Base-by-base conservation (phyloP, 2,888 invertebrate species). In the Macrophya annulata region DNA sequence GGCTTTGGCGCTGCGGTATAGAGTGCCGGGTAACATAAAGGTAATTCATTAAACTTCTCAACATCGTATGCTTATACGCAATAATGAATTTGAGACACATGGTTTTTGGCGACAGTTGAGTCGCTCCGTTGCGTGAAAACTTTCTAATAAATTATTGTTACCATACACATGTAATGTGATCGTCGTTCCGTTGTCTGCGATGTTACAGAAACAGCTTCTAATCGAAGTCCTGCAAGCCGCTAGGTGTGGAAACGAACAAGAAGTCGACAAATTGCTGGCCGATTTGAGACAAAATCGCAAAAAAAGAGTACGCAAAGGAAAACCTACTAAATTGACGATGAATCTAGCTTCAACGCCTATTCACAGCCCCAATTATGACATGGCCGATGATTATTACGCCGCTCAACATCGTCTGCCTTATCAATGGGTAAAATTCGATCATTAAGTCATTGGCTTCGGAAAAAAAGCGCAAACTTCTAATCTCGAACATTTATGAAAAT, bases 11-110 rank as follows among this genome's bases (percentile, higher is more conserved):
- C 86, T 90, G 37, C 88, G 88, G 85, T 90, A 92, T 68, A 90
- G 89, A n/a, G 90, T 93, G 15, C 92, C 93, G 71, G 91, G 92
- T 68, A 93, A 93, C 88, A 92, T 93, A 65, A 93, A 92, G 92
- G 93, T 93, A 90, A 89, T 65, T 77, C 21, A n/a, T 65, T 4
- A 9, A 15, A 68, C 37, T 65, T 51, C 25, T 21, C 15, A 0
- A 12, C 8, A 68, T 17, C 37, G 12, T 77, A 55, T 43, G 48
- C n/a, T 10, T 31, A 31, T 71, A 55, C 77, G 55, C 31, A 31
- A 77, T 77, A 21, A 77, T 37, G 81, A 51, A 55, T 55, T n/a
- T 25, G 37, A 15, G 40, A 62, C 62, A 74, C 72, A 74, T 81
- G 81, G 51, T 55, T 77, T 55, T 17, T 17, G 17, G 31, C 17